Conservation (phyloP, 2,888 invertebrate species). For the Acrobasis consociella region DNA sequence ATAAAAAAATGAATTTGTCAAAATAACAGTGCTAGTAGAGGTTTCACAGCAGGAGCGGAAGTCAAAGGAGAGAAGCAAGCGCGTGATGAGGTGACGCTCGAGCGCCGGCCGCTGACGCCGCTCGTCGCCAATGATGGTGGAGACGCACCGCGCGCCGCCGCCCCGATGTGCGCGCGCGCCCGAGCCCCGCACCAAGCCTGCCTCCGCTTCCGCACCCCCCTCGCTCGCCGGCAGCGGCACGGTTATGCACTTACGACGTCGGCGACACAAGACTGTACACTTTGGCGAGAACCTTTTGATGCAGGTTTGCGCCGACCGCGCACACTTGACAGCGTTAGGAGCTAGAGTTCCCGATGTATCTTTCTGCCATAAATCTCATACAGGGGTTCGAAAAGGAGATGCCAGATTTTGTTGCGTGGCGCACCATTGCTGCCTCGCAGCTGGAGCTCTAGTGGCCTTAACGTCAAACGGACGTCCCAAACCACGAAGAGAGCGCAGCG, state of each 20-base stretch:
- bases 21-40: slow-evolving; percentile 41
- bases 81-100: slow-evolving; percentile 78
- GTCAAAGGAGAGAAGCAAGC: slow-evolving; percentile 40
- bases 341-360: slow-evolving; percentile 76
- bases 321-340: slow-evolving; percentile 75
- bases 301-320: slow-evolving; percentile 89
- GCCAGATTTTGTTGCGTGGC: slow-evolving; percentile 77
- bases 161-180: slow-evolving; percentile 73
- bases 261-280: slow-evolving; percentile 90
- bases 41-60: slow-evolving; percentile 42
- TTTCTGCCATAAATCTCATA: slow-evolving; percentile 76
- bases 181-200: slow-evolving; percentile 73
- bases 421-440: slow-evolving; percentile 77
- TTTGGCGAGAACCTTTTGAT: slow-evolving; percentile 89
- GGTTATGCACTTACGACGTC: slow-evolving; percentile 85
- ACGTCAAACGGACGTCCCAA: slow-evolving; percentile 64
- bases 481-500: slow-evolving; percentile 68
- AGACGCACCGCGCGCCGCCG: slow-evolving; percentile 78
- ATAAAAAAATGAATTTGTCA: slow-evolving; percentile 43
- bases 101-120: slow-evolving; percentile 77
- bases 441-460: slow-evolving; percentile 66
- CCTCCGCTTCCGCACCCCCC: slow-evolving; percentile 82
- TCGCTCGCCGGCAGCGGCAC: slow-evolving; percentile 78
- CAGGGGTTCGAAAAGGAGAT: slow-evolving; percentile 69
- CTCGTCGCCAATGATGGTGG: slow-evolving; percentile 81